Percentiles rank a stretch among this genome's conserved stretches.
phyloP scores from a whole-genome alignment of 2,797 vertebrate genomes.

The Danionella dracula region DNA sequence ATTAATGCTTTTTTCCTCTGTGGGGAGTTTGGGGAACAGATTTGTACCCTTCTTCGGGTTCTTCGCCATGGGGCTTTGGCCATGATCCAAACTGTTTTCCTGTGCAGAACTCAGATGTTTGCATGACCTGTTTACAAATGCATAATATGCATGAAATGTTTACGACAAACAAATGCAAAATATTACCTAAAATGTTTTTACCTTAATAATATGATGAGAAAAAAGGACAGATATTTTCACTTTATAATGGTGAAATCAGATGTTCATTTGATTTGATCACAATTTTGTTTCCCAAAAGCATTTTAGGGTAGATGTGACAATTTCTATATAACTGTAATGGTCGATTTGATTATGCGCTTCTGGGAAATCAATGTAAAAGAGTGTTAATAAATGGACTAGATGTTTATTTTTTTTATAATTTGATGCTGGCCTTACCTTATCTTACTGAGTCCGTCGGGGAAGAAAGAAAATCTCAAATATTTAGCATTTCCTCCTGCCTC shows the following conservation, averaged over 20 bases:
- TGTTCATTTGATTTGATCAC: constrained; percentile 41
- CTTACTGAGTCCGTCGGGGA: too few relatives aligned
- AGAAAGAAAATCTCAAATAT: too few relatives aligned
- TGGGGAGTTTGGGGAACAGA: constrained; percentile 8
- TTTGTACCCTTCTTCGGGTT: constrained; percentile 35
- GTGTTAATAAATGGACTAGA: too few relatives aligned
- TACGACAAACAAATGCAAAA: constrained; percentile 52
- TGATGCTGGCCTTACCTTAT: neutral
- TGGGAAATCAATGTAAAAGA: too few relatives aligned
- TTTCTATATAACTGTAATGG: too few relatives aligned
- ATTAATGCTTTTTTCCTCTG: too few relatives aligned
- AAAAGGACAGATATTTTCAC: constrained; percentile 50
- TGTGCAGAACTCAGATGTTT: constrained; percentile 74
- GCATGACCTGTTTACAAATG: constrained; percentile 80
- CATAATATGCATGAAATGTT: constrained; percentile 58
- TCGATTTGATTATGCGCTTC: too few relatives aligned
- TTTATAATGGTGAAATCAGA: constrained; percentile 68
- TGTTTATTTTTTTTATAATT: neutral
- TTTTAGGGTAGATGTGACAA: too few relatives aligned
- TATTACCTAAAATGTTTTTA: constrained; percentile 37
- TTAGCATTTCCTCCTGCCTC: too few relatives aligned
- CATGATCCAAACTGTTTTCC: constrained; percentile 67
- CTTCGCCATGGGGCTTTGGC: constrained; percentile 64
- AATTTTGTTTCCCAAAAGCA: too few relatives aligned
- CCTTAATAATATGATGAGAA: constrained; percentile 51